Percentiles rank a stretch among this genome's conserved stretches.
These are phyloP conservation scores for Xestia rhomboidea DNA, from an alignment of 2,888 invertebrate species.

Conservation along the genomic window DNA sequence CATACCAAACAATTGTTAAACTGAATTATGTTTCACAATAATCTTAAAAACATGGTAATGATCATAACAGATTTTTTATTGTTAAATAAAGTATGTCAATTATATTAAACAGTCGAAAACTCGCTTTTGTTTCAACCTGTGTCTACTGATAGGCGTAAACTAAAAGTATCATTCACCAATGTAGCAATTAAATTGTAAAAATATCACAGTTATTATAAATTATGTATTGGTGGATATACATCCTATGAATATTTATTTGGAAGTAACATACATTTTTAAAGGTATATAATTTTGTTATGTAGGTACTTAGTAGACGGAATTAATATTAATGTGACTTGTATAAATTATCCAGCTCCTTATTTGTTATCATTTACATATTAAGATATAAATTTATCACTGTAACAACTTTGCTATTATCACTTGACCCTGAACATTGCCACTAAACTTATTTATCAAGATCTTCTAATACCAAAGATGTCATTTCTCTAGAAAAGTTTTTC, in stretches of 20 bases:
- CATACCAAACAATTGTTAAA: slow-evolving; percentile 50
- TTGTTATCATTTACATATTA: slow-evolving; percentile 56
- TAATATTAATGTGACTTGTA: slow-evolving; percentile 28
- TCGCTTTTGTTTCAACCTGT: slow-evolving; percentile 3
- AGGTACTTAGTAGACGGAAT: slow-evolving; percentile 7
- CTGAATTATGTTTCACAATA: slow-evolving; percentile 53
- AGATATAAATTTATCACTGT: slow-evolving; percentile 53
- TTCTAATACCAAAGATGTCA: slow-evolving; percentile 81
- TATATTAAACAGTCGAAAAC: slow-evolving; percentile 4
- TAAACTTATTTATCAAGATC: slow-evolving; percentile 64
- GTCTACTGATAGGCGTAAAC: neutral
- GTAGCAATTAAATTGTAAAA: slow-evolving; percentile 1
- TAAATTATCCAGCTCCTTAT: slow-evolving; percentile 41
- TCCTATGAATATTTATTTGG: slow-evolving; percentile 5
- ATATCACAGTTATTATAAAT: slow-evolving; percentile 24
- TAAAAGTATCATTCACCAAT: too few relatives aligned
- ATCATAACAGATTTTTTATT: slow-evolving; percentile 47
- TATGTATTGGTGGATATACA: slow-evolving; percentile 19
- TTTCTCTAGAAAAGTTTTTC: slow-evolving; percentile 77
- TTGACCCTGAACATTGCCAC: slow-evolving; percentile 54
- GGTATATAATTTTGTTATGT: slow-evolving; percentile 23
- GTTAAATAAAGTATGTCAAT: slow-evolving; percentile 39
- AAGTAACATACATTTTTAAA: slow-evolving; percentile 4
- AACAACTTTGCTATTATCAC: slow-evolving; percentile 55
- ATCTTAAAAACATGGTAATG: slow-evolving; percentile 58